Percentiles rank a stretch among this genome's conserved stretches.
These are phyloP conservation scores for Cynopterus sphinx DNA, from an alignment of 2,797 vertebrate genomes.

Conservation along the genomic window DNA sequence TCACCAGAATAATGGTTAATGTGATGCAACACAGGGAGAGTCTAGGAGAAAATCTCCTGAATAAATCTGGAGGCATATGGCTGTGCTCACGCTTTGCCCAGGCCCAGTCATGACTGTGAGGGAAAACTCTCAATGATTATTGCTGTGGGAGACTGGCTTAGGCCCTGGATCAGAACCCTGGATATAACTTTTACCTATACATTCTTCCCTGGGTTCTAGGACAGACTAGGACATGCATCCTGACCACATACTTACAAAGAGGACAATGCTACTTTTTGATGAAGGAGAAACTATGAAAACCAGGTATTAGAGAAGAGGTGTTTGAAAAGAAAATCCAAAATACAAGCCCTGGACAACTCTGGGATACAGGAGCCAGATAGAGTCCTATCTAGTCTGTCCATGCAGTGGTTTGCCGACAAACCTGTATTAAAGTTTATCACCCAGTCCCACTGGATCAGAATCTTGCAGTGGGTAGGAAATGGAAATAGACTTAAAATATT, in stretches of 20 bases:
- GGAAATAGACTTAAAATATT: neutral
- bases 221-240: neutral
- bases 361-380: neutral
- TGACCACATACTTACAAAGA: neutral
- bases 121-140: neutral
- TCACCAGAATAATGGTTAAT: neutral
- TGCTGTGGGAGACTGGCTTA: neutral
- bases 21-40: too few species aligned
- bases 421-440: neutral
- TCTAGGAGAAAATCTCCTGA: neutral
- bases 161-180: fast-evolving
- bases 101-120: neutral
- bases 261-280: neutral
- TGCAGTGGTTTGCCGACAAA: neutral
- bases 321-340: neutral
- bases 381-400: neutral
- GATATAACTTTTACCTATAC: neutral
- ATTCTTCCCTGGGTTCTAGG: neutral
- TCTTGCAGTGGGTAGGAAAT: neutral
- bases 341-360: neutral
- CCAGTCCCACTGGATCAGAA: neutral
- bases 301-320: neutral
- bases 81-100: neutral
- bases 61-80: neutral
- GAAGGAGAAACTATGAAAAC: neutral